Evolutionary conservation across 2,113 vertebrate species (phyloP), one percentile per base, ranked within the genome.

Genomic region (Nansenia antarctica): DNA sequence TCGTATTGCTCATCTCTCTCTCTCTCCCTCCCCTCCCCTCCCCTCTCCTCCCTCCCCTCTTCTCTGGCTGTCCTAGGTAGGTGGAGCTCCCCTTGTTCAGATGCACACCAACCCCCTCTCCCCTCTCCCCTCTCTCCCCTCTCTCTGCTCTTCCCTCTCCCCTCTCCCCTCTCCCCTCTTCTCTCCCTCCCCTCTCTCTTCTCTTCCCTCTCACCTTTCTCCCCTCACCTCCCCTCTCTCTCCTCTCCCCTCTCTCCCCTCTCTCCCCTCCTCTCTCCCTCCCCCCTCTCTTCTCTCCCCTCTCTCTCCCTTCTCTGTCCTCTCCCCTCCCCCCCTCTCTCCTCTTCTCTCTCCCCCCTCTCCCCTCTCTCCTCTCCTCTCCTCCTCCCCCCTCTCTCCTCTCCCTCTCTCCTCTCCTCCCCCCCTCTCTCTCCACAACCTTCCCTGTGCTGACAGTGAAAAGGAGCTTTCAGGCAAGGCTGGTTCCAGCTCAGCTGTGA

Each of bases 401-500:
- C 49, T 53, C 49, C 1, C 5, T 20, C 5, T 53, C 49, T 20
- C 20, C 49, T 20, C 49, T 9, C 18, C 49, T 24, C 49, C 20
- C 49, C 18, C 18, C 18, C 20, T 20, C 49, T 20, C 18, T 8
- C 49, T 24, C 20, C 58, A 20, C 57, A 30, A 15, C 18, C 18
- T 60, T 34, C 31, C 27, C 85, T 87, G 78, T 86, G n/a, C 81
- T 78, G 72, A 82, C 72, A 73, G 81, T 94, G 92, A 93, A 85
- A 47, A 93, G 93, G 86, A 93, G 91, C 92, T 96, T 98, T 97
- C 96, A 97, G n/a, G 96, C 95, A 95, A 98, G 96, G 95, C 91
- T 99, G 95, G 95, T 96, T 98, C 96, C 97, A 98, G 98, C 94
- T 98, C 98, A 99, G 95, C 97, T 99, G 98, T 99, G 95, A 98